Conservation (phyloP, 2,113 vertebrate genomes). For the Pelusios castaneus region DNA sequence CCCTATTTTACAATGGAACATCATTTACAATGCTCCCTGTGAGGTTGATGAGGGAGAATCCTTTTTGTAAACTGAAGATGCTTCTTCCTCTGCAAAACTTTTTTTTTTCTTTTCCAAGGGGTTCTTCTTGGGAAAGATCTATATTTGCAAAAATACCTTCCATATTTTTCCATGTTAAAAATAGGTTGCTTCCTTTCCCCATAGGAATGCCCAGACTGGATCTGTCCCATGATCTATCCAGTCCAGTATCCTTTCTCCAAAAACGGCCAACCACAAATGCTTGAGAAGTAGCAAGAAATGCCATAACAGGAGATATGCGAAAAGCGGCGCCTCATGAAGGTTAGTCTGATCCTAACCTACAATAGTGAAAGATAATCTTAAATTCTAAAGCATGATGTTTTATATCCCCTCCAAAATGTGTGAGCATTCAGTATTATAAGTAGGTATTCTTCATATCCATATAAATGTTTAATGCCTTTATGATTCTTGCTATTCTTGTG, state of each 20-base stretch:
- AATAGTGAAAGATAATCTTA: neutral
- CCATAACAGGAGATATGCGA: neutral
- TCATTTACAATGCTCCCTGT: neutral
- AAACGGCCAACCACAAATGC: neutral
- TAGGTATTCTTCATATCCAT: neutral
- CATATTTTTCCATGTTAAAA: neutral
- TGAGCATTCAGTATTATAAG: accelerated
- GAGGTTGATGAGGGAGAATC: neutral
- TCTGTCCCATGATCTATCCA: neutral
- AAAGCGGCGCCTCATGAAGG: neutral
- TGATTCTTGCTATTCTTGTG: no score
- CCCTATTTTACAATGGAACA: neutral
- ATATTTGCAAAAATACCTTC: neutral
- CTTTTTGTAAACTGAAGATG: neutral
- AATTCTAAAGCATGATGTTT: accelerated
- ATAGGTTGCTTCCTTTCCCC: neutral
- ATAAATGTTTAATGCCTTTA: neutral
- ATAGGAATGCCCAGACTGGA: neutral
- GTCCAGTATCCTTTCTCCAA: neutral
- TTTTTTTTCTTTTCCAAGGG: neutral
- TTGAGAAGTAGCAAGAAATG: neutral
- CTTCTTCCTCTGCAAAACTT: neutral
- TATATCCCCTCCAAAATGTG: neutral
- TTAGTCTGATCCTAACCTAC: neutral
- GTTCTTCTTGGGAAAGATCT: neutral